Base-by-base conservation (phyloP, 2,113 vertebrate genomes). In the Petroica traversi region DNA sequence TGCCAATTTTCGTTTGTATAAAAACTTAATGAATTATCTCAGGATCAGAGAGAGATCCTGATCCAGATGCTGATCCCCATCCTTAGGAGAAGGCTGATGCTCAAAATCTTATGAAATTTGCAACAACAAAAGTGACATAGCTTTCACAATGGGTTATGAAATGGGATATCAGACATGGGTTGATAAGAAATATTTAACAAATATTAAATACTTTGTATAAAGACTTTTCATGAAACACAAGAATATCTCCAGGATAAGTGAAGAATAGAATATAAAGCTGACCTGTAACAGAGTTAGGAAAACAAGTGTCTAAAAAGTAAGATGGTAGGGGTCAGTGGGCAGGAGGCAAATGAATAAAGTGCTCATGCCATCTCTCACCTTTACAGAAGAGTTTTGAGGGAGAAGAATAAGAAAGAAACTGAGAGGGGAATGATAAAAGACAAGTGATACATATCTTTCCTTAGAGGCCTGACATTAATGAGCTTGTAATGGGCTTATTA, bases 401-500 rank as follows among this genome's bases (percentile, higher is more conserved):
- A 73, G 28, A 29, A 77, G 10, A 41, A 57, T 64, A 52, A 57
- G 41, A 57, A 81, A 48, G 25, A 61, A 81, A 52, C 29, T 67
- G 59, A 89, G 61, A 63, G 6, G 14, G 23, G 8, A 82, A 92
- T 71, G 38, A 75, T 78, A 46, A 69, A 93, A 89, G 61, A 54
- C 38, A 63, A 58, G 24, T 34, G 73, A 93, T 89, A 83, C 2
- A 62, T 54, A 85, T 86, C 62, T 83, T 93, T 76, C 46, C 63
- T 91, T 74, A 41, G 63, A 89, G 59, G 76, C 16, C 28, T 86
- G 51, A 73, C 33, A 76, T 66, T 95, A 96, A 92, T 91, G 49
- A 92, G 25, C 28, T 18, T 76, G 38, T 92, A 92, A 95, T 86
- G 23, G 67, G 33, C 38, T 86, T 80, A 68, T 82, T 96, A 92